Base-by-base conservation (phyloP, 37 sponge, comb jelly and placozoan genomes). In the Oscarella lobularis region DNA sequence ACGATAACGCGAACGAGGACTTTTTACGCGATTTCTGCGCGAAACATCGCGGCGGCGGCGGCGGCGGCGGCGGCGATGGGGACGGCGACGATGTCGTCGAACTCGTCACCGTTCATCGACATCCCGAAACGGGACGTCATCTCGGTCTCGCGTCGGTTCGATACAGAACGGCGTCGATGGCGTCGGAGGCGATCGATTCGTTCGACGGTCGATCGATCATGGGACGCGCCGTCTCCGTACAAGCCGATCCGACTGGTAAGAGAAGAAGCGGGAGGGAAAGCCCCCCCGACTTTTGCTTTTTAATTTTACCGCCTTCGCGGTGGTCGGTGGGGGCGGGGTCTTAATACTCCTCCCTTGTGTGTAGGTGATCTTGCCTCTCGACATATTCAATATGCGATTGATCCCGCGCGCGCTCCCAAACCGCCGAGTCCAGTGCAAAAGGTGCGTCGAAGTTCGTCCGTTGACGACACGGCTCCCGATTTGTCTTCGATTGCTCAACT, bases 161-260 rank as follows among this genome's bases (percentile, higher is more conserved):
- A 37, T 82, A 78, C 76, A 67, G 40, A 54, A 79, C 14, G 77
- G 33, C 73, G 31, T 37, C 66, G 9, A 76, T 76, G 2, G 77
- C 83, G 1, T 48, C 38, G 73, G 69, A 71, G 68, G 83, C 67
- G 4, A 2, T 79, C 32, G 78, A 67, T 2, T 69, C 41, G 54
- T 77, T 79, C 73, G 67, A 79, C 66, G 83, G 83, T 29, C 75
- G 70, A 33, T 78, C 77, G 33, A 69, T 82, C 72, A 82, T 82
- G 83, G 83, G 83, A 20, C 77, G 9, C 20, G 60, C 20, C 60
- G 60, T 48, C 20, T 20, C 20, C 20, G 60, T 20, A 48, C 60
- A 48, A 20, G 9, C 20, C 14, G 60, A 48, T 48, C 60, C 60
- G 9, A 48, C 60, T 27, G 60, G 60, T 48, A 27, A 48, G n/a